phyloP scores from a whole-genome alignment of 2,797 vertebrate genomes.

The Lepilemur septentrionalis region DNA sequence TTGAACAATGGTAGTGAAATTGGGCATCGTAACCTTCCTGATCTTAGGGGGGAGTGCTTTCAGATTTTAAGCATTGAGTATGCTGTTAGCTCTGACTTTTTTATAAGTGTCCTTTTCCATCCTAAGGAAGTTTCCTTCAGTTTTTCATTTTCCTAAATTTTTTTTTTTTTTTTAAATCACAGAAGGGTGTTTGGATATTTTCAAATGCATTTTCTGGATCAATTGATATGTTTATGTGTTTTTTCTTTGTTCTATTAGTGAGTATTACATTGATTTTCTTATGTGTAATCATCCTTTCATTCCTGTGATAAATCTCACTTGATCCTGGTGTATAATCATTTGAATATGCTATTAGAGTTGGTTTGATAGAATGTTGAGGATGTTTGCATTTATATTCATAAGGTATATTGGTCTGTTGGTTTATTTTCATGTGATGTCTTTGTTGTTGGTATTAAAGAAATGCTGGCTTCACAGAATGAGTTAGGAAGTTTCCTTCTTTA shows the following conservation, averaged over 20 bases:
- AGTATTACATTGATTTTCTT: slow-evolving; percentile 14
- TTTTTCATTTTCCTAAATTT: background rate
- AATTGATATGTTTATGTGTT: background rate
- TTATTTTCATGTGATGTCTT: background rate
- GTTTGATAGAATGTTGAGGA: background rate
- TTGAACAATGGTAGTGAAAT: background rate
- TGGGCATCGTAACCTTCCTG: background rate
- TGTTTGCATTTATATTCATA: background rate
- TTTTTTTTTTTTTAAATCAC: background rate
- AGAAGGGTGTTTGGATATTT: background rate
- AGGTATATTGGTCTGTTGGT: background rate
- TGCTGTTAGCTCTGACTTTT: background rate
- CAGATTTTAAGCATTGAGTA: background rate
- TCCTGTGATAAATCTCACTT: background rate
- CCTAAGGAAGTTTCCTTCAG: background rate
- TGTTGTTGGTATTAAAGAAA: background rate
- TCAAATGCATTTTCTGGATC: background rate
- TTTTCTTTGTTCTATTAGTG: background rate
- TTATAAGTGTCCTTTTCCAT: background rate
- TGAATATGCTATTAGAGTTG: background rate
- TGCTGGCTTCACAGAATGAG: background rate
- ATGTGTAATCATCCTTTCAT: background rate
- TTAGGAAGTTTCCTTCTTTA: background rate
- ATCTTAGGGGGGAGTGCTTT: background rate
- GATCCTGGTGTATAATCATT: background rate